phyloP scores from a whole-genome alignment of 2,888 invertebrate genomes.

The Hypercompe scribonia region DNA sequence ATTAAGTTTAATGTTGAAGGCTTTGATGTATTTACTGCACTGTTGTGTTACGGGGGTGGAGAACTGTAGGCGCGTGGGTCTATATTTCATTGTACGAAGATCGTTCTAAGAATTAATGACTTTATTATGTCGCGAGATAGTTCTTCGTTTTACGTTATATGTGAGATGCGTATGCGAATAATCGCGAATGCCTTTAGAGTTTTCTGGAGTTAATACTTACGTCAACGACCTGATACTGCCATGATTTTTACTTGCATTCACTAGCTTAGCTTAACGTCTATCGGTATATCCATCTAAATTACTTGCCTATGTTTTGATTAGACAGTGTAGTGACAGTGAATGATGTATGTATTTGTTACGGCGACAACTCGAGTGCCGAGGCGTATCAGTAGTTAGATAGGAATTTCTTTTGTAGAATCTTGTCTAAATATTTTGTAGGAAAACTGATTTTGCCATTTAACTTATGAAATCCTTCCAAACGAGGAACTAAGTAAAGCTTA shows the following conservation, averaged over 20 bases:
- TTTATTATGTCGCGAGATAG: constrained; percentile 23
- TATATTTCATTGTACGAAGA: constrained; percentile 40
- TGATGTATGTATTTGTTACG: neutral
- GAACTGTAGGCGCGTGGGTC: constrained; percentile 54
- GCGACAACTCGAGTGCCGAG: neutral
- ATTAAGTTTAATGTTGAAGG: constrained; percentile 54
- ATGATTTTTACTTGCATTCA: no score
- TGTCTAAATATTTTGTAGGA: no score
- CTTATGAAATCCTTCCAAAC: neutral
- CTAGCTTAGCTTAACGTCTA: no score
- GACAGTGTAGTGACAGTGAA: neutral
- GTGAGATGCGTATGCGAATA: neutral
- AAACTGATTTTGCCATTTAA: neutral
- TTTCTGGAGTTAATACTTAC: neutral
- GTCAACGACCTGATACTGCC: neutral
- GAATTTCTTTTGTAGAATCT: no score
- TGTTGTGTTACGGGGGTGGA: constrained; percentile 50
- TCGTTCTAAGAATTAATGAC: constrained; percentile 10
- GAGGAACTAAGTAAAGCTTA: no score
- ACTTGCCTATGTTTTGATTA: neutral
- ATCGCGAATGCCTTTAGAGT: neutral
- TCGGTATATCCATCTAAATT: neutral
- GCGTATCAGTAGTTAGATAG: no score
- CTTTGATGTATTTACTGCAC: constrained; percentile 51
- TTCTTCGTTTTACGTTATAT: constrained; percentile 15